phyloP scores from a whole-genome alignment of 1,140 invertebrate species.

The Bombus cullumanus region DNA sequence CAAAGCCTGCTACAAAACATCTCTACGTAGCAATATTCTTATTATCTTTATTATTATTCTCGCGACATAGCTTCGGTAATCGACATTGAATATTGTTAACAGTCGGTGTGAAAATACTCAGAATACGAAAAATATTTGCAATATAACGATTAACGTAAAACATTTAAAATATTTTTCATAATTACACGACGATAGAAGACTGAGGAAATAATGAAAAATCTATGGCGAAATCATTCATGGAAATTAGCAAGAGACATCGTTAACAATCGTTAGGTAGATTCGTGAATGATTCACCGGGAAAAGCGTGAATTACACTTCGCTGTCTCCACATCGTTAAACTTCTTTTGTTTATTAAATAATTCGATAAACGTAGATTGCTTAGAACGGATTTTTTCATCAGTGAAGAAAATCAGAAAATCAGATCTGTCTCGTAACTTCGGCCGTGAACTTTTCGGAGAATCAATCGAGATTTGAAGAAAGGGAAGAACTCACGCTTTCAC shows the following conservation, averaged over 20 bases:
- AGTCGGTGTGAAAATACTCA: background rate
- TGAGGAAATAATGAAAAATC: background rate
- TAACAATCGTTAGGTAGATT: conserved; percentile 26
- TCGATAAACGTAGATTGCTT: background rate
- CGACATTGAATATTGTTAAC: background rate
- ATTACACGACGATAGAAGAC: background rate
- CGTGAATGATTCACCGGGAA: conserved; percentile 10
- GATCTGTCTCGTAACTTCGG: background rate
- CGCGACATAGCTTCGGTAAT: too few relatives aligned
- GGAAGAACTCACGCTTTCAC: conserved; percentile 16
- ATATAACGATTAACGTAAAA: too few relatives aligned
- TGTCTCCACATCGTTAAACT: background rate
- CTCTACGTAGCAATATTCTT: background rate
- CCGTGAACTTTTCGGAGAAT: background rate
- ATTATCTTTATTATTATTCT: background rate
- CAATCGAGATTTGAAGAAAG: background rate
- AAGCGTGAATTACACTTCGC: background rate
- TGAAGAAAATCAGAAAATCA: background rate
- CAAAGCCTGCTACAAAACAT: background rate
- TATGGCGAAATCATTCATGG: background rate
- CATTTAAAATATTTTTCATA: background rate
- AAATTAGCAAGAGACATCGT: background rate
- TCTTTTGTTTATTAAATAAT: background rate
- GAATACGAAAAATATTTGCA: too few relatives aligned
- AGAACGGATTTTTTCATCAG: background rate